Conservation (phyloP, 2,888 invertebrate species). For the Cryptocephalus primarius region DNA sequence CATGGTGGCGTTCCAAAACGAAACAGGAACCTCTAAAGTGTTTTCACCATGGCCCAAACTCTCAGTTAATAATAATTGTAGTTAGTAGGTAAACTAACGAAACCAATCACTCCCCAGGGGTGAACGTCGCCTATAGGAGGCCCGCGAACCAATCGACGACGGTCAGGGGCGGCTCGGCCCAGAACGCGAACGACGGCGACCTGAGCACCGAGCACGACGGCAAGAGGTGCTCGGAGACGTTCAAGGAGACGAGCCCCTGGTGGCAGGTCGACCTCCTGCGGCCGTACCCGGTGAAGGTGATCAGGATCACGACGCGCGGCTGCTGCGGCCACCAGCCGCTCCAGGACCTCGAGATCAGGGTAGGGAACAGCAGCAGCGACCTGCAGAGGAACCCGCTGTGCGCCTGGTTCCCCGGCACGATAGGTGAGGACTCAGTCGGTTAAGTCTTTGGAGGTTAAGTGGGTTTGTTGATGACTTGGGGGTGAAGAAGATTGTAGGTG, state of each 20-base stretch:
- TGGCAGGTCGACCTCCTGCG: conserved; percentile 82
- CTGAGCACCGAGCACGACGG: conserved; percentile 75
- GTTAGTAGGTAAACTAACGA: too few species aligned
- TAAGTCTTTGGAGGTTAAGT: too few species aligned
- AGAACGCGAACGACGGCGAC: conserved; percentile 83
- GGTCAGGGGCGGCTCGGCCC: conserved; percentile 70
- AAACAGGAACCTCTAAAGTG: too few species aligned
- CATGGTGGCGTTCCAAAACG: too few species aligned
- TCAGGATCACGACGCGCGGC: conserved; percentile 74
- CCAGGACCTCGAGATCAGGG: conserved; percentile 78
- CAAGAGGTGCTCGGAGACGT: conserved; percentile 80
- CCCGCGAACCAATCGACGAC: conserved; percentile 87
- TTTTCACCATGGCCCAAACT: too few species aligned
- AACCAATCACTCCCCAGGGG: conserved; percentile 43
- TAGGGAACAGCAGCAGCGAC: conserved; percentile 83
- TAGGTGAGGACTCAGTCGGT: too few species aligned
- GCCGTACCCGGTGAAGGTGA: conserved; percentile 75
- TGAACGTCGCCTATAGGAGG: conserved; percentile 75
- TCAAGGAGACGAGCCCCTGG: conserved; percentile 84
- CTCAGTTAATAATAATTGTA: too few species aligned
- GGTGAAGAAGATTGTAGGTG: too few species aligned
- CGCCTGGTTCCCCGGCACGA: conserved; percentile 88
- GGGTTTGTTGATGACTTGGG: too few species aligned
- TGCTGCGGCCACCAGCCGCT: conserved; percentile 81
- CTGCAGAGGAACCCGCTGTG: conserved; percentile 82